Evolutionary conservation across 2,113 vertebrate species (phyloP).

Genomic region (Muntiacus muntjak): DNA sequence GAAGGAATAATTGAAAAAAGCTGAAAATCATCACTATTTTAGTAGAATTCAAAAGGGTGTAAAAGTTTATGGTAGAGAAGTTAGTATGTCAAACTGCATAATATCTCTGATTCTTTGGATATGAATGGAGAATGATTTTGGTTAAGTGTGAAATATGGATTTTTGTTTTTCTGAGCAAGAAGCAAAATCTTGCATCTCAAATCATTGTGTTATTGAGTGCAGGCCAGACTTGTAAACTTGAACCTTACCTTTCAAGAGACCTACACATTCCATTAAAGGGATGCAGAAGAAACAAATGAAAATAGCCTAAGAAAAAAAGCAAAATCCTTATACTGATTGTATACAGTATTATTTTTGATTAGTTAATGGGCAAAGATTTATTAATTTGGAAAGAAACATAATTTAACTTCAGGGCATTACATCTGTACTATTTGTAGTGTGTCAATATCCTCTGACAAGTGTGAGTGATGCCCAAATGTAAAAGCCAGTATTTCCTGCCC

Average conservation of each 20-base stretch:
- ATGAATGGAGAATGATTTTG: conserved; percentile 80
- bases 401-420: not conserved
- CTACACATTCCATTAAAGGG: conserved; percentile 89
- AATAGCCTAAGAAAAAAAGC: conserved; percentile 87
- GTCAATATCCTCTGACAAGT: not conserved
- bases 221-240: conserved; percentile 83
- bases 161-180: conserved; percentile 79
- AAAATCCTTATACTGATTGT: conserved; percentile 81
- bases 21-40: conserved; percentile 54
- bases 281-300: conserved; percentile 91
- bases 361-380: conserved; percentile 71
- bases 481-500: not conserved
- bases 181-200: conserved; percentile 73
- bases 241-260: conserved; percentile 93
- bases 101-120: conserved; percentile 75
- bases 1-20: conserved; percentile 50
- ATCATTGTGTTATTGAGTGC: conserved; percentile 81
- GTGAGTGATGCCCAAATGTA: not conserved
- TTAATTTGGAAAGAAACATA: conserved; percentile 54
- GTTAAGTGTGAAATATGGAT: conserved; percentile 79
- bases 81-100: conserved; percentile 82
- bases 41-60: conserved; percentile 46
- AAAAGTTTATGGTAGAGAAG: conserved; percentile 78
- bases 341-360: conserved; percentile 70
- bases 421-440: not conserved